These are phyloP conservation scores for Napeogenes inachia DNA, from an alignment of 2,888 invertebrate genomes.

Conservation along the genomic window DNA sequence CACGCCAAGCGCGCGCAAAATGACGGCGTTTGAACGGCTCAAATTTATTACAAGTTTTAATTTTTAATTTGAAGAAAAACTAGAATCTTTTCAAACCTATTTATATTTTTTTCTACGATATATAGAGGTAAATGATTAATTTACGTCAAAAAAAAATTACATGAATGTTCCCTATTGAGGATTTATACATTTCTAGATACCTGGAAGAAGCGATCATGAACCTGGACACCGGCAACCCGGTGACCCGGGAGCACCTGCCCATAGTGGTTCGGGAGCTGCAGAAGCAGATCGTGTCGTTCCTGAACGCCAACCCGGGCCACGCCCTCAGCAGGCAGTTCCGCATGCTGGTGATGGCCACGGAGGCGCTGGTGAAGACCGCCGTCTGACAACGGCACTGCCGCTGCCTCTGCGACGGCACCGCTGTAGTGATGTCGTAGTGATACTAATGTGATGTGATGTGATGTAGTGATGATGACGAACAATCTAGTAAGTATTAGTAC, in stretches of 20 bases:
- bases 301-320: conserved; percentile 81
- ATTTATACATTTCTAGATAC: conserved; percentile 78
- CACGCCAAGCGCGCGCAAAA: too few species aligned
- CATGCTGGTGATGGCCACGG: conserved; percentile 85
- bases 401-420: conserved; percentile 20
- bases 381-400: conserved; percentile 46
- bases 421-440: not conserved
- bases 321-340: conserved; percentile 80
- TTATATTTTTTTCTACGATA: too few species aligned
- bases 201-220: conserved; percentile 91
- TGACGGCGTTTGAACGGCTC: too few species aligned
- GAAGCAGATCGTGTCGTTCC: conserved; percentile 84
- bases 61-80: too few species aligned
- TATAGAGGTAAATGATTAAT: too few species aligned
- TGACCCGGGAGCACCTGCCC: conserved; percentile 90
- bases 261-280: conserved; percentile 86
- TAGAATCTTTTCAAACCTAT: too few species aligned
- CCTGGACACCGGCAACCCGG: conserved; percentile 85
- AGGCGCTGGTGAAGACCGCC: conserved; percentile 67
- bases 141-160: too few species aligned
- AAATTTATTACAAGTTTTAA: too few species aligned
- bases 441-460: not conserved
- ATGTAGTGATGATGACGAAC: too few species aligned
- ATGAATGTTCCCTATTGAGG: too few species aligned
- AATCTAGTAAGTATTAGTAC: too few species aligned